Percentiles rank a stretch among this genome's conserved stretches.
phyloP scores from a whole-genome alignment of 2,113 vertebrate genomes.

The Istiophorus platypterus region DNA sequence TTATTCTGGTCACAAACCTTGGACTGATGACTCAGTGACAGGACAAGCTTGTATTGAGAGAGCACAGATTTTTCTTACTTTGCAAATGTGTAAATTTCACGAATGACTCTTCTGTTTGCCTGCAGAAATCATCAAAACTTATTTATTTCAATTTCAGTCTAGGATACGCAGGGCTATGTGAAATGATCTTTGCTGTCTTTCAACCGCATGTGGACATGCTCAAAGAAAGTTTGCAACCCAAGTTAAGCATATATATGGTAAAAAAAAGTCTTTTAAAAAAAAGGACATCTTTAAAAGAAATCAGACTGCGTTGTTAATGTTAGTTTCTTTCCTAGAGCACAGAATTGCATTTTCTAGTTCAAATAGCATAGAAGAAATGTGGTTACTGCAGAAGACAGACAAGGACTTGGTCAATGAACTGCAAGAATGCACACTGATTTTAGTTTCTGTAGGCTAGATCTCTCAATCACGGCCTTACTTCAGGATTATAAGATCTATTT shows the following conservation, averaged over 20 bases:
- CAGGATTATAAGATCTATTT: constrained; percentile 36
- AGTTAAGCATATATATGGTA: neutral
- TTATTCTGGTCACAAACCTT: neutral
- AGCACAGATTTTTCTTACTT: neutral
- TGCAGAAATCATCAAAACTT: neutral
- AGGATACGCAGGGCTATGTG: neutral
- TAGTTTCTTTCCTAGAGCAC: neutral
- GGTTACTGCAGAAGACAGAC: neutral
- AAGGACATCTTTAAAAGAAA: neutral
- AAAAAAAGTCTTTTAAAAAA: neutral
- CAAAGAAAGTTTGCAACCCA: neutral
- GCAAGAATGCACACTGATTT: neutral
- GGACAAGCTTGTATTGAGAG: neutral
- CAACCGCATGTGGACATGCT: neutral
- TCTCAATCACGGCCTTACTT: neutral
- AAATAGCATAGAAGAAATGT: neutral
- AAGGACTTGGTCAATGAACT: neutral
- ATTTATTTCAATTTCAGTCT: neutral
- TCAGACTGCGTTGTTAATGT: neutral
- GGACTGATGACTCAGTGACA: neutral
- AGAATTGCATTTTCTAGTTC: neutral
- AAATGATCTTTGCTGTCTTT: neutral
- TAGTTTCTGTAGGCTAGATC: neutral
- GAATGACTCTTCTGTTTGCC: neutral
- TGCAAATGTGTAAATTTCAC: neutral